Conservation (phyloP, 2,888 invertebrate genomes). For the Galerucella pusilla region DNA sequence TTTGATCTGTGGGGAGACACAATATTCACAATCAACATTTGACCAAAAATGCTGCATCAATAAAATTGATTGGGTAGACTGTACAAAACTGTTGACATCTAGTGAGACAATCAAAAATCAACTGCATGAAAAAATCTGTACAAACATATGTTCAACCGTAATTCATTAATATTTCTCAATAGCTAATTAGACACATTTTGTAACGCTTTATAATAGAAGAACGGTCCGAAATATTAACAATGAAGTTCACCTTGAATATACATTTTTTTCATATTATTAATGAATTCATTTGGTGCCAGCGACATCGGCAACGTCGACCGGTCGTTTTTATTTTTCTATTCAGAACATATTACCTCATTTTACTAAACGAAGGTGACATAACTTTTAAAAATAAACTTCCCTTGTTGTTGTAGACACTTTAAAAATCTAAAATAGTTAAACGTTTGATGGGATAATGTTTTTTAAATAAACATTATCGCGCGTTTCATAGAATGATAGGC, state of each 20-base stretch:
- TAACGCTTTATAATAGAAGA: background rate
- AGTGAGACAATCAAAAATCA: too few species aligned
- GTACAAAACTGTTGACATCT: too few species aligned
- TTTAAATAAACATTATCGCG: too few species aligned
- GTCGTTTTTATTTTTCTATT: constrained; percentile 43
- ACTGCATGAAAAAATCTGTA: too few species aligned
- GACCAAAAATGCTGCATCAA: too few species aligned
- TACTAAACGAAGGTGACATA: constrained; percentile 51
- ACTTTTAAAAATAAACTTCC: constrained; percentile 50
- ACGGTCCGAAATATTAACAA: constrained; percentile 27
- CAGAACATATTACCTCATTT: constrained; percentile 42
- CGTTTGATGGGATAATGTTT: background rate
- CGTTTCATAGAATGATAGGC: too few species aligned
- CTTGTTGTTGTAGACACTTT: constrained; percentile 21
- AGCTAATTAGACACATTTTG: constrained; percentile 6
- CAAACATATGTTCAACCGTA: too few species aligned
- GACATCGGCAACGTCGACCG: constrained; percentile 14
- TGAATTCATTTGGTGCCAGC: constrained; percentile 36
- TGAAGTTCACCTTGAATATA: constrained; percentile 36
- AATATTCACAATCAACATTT: too few species aligned
- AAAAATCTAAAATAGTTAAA: constrained; percentile 31
- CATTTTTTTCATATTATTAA: constrained; percentile 38
- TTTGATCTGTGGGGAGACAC: too few species aligned
- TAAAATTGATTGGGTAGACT: too few species aligned
- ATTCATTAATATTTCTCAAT: too few species aligned